phyloP scores from a whole-genome alignment of 2,113 vertebrate species.

The Seriola dumerili region DNA sequence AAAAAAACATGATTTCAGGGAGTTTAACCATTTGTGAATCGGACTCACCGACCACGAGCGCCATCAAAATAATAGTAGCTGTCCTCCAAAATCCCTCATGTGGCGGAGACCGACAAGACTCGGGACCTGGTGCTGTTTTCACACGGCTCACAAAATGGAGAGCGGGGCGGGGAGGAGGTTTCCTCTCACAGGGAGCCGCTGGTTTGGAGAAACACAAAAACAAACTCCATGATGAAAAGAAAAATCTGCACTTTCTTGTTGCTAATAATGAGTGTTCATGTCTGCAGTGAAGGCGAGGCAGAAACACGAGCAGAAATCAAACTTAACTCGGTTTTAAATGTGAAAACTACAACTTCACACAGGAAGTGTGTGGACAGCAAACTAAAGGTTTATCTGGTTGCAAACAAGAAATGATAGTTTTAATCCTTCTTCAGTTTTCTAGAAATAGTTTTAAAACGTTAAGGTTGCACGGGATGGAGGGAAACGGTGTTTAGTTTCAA shows the following conservation, averaged over 20 bases:
- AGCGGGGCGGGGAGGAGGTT: not conserved
- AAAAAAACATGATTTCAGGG: not conserved
- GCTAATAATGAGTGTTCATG: no score
- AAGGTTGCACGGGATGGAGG: no score
- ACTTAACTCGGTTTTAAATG: not conserved
- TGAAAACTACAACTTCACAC: no score
- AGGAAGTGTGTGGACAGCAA: no score
- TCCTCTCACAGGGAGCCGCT: not conserved
- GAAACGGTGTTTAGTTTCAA: not conserved
- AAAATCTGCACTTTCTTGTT: no score
- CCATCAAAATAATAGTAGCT: not conserved
- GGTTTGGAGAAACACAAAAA: not conserved
- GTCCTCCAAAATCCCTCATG: constrained; percentile 43
- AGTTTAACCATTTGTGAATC: constrained; percentile 24
- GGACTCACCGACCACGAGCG: constrained; percentile 35
- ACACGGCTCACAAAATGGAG: constrained; percentile 50
- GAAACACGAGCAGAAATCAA: not conserved
- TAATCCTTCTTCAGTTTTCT: no score
- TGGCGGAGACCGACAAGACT: constrained; percentile 12
- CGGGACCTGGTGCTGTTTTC: not conserved
- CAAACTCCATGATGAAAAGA: not conserved
- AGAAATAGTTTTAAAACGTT: no score
- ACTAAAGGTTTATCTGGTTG: no score
- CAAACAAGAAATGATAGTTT: no score
- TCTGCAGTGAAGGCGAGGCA: not conserved